Evolutionary conservation across 1,140 invertebrate species (phyloP), one percentile per base, ranked within the genome.

Genomic region (Drosophila pachea): DNA sequence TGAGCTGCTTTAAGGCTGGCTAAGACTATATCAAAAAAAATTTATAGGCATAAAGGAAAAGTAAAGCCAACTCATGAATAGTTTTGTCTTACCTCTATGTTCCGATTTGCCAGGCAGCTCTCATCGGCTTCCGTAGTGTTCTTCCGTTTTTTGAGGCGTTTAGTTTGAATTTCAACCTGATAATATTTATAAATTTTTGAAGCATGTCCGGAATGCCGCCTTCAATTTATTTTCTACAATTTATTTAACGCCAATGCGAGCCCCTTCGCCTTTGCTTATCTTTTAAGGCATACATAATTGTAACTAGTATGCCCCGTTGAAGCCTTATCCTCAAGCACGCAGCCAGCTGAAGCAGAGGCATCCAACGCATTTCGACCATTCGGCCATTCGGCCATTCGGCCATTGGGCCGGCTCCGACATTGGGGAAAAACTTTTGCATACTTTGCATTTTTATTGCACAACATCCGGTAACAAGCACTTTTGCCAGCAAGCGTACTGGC

Each of bases 391-490:
- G 56, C 42, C 22, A 47, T 48, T 45, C 53, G 14, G 22, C 22
- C 22, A 22, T 22, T 22, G 22, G 22, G 22, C 22, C 22, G 22
- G 59, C 38, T 36, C 16, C 43, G 22, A 32, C 48, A 53, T 58
- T 58, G 61, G 32, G 2, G 6, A 59, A 50, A 31, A 55, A 67
- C 76, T 84, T 76, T 83, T 79, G 79, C 76, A 58, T 69, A 68
- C 66, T 84, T 83, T 83, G 79, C 79, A 83, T 84, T 83, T 83
- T 83, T 84, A 79, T 84, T 84, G 73, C 79, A 84, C 79, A 84
- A 83, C 81, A 83, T 83, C 79, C 79, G 79, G 76, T 76, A 76
- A 84, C 79, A 83, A 73, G 73, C 69, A 68, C 65, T 83, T 74
- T 68, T 55, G 63, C 65, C 47, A 69, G 67, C 22, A 36, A 69